phyloP scores from a whole-genome alignment of 92 coral and sea anemone genomes.

The Plumapathes pennacea region DNA sequence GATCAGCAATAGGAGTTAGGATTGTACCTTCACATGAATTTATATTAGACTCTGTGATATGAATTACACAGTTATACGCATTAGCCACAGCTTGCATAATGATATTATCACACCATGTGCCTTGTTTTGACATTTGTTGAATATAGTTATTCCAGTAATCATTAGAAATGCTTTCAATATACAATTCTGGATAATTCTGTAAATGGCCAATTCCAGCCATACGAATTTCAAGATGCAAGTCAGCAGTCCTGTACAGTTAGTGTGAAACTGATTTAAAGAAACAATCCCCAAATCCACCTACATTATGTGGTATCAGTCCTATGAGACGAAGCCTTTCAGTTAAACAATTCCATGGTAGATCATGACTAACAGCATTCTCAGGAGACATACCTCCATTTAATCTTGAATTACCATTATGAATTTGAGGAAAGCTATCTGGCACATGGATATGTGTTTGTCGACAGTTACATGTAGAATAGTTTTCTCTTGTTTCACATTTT shows the following conservation, averaged over 20 bases:
- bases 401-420: slow-evolving; percentile 16
- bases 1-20: slow-evolving; percentile 16
- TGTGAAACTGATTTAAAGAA: slow-evolving; percentile 55
- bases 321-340: slow-evolving; percentile 39
- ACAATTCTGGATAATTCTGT: slow-evolving; percentile 30
- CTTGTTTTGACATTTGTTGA: slow-evolving; percentile 41
- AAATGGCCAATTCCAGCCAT: slow-evolving; percentile 41
- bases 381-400: slow-evolving; percentile 35
- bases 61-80: slow-evolving; percentile 45
- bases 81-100: slow-evolving; percentile 46
- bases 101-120: slow-evolving; percentile 54
- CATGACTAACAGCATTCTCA: slow-evolving; percentile 26
- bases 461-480: slow-evolving; percentile 7
- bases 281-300: slow-evolving; percentile 50
- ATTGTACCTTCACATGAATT: slow-evolving; percentile 11
- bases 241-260: slow-evolving; percentile 36
- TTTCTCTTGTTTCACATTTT: slow-evolving; percentile 4
- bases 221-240: slow-evolving; percentile 38
- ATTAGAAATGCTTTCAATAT: slow-evolving; percentile 34
- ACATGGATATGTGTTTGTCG: slow-evolving; percentile 1
- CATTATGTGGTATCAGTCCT: slow-evolving; percentile 39
- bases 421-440: slow-evolving; percentile 3
- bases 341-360: slow-evolving; percentile 15
- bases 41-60: slow-evolving; percentile 29
- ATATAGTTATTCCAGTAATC: slow-evolving; percentile 46